Percentiles rank a stretch among this genome's conserved stretches.
phyloP scores from a whole-genome alignment of 2,797 vertebrate genomes.

The Centroberyx gerrardi region DNA sequence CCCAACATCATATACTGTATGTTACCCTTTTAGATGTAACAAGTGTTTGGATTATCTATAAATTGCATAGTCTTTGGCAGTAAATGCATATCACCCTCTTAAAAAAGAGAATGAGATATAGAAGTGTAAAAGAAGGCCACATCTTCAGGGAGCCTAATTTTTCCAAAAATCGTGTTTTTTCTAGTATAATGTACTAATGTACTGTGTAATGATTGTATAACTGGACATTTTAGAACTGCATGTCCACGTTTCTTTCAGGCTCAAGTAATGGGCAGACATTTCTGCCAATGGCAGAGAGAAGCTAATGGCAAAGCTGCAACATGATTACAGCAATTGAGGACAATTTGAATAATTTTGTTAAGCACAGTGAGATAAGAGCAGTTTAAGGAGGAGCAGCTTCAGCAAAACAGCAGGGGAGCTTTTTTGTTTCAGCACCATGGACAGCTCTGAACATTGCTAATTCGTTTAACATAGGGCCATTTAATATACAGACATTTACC shows the following conservation, averaged over 20 bases:
- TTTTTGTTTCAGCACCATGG: not conserved
- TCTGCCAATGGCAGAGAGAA: conserved; percentile 28
- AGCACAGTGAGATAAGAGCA: conserved; percentile 33
- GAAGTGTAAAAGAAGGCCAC: too few species aligned
- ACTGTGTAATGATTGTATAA: not conserved
- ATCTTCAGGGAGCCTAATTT: too few species aligned
- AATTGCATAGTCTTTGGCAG: not conserved
- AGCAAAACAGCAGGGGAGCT: not conserved
- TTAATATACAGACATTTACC: not conserved
- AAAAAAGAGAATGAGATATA: too few species aligned
- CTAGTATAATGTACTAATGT: too few species aligned
- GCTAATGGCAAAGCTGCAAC: conserved; percentile 45
- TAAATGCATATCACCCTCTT: not conserved
- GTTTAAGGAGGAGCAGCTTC: conserved; percentile 31
- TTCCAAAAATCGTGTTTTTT: too few species aligned
- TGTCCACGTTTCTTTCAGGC: conserved; percentile 12
- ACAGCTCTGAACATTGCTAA: conserved; percentile 16
- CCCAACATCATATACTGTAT: not conserved
- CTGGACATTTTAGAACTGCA: not conserved
- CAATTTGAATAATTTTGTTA: conserved; percentile 58
- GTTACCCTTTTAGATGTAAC: not conserved
- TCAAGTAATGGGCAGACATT: conserved; percentile 19
- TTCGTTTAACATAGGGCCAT: not conserved
- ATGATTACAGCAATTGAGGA: conserved; percentile 71
- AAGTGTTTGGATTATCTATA: not conserved